phyloP scores from a whole-genome alignment of 2,888 invertebrate species.

The Troides aeacus region DNA sequence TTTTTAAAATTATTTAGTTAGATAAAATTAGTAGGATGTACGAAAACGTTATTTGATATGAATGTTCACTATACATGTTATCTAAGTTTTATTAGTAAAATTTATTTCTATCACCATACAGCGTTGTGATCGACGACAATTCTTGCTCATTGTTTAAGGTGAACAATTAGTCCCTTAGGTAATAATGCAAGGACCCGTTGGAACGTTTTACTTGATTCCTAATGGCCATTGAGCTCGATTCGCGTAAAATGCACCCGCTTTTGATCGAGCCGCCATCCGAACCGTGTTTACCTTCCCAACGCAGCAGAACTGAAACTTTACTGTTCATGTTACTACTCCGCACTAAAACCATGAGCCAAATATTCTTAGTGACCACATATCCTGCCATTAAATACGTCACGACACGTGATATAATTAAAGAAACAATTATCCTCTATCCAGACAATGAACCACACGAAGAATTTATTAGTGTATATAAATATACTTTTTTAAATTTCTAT shows the following conservation, averaged over 20 bases:
- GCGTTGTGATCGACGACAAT: background rate
- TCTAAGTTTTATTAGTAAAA: background rate
- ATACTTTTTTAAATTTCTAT: no score
- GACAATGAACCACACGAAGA: no score
- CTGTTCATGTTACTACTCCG: constrained; percentile 6
- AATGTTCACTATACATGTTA: no score
- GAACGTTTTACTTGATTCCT: constrained; percentile 52
- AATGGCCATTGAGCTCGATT: constrained; percentile 56
- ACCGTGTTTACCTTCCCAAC: constrained; percentile 15
- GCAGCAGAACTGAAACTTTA: constrained; percentile 11
- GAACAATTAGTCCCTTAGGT: constrained; percentile 62
- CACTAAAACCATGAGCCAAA: constrained; percentile 10
- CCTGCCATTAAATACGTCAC: constrained; percentile 4
- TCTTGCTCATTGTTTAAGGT: constrained; percentile 42
- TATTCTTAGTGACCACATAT: constrained; percentile 11
- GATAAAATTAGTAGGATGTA: no score
- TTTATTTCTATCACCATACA: background rate
- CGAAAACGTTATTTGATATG: background rate
- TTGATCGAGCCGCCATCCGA: constrained; percentile 29
- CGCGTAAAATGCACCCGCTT: constrained; percentile 52
- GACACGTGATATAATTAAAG: background rate
- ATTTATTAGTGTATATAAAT: no score
- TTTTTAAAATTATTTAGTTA: no score
- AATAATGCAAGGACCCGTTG: constrained; percentile 63
- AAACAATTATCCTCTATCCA: no score